Base-by-base conservation (phyloP, 2,797 vertebrate genomes). In the Mus caroli region DNA sequence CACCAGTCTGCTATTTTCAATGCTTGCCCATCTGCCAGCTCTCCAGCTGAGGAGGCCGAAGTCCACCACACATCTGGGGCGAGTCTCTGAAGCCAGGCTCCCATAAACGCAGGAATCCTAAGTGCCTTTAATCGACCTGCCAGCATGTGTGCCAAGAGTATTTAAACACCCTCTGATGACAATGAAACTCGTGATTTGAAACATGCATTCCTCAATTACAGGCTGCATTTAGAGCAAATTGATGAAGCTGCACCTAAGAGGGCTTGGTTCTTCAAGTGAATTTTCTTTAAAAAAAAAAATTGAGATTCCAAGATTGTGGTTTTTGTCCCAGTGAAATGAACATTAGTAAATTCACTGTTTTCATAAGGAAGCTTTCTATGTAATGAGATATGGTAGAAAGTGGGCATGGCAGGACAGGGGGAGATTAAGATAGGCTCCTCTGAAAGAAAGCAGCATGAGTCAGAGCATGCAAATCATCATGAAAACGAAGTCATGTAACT, bases 171-270 rank as follows among this genome's bases (percentile, higher is more conserved):
- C 95, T 96, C 91, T 77, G 67, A 96, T 94, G 89, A 96, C 91
- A 97, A 91, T 67, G 71, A 95, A 97, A 96, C 88, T 80, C 67
- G 0, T 8, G 79, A 92, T 1, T 79, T 91, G 93, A 96, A 97
- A 97, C 95, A 96, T 97, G 94, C 92, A 97, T 60, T 82, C 93
- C 90, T 96, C 93, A 26, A 37, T 73, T 88, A 71, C 13, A 78
- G 94, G 88, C 92, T 98, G 91, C 95, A 85, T 96, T 86, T 0
- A 19, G 92, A 83, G 69, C 69, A 96, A 98, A 97, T 96, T 91
- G 98, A 98, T 97, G 96, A 96, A 71, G 94, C 94, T 94, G 97
- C 95, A 98, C 90, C 94, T 88, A 43, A 96, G 97, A 97, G 95
- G 94, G 20, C 52, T 96, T 97, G 97, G 76, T 95, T 98, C 97